Base-by-base conservation (phyloP, 1,140 invertebrate species). In the Tetramorium simillimum region DNA sequence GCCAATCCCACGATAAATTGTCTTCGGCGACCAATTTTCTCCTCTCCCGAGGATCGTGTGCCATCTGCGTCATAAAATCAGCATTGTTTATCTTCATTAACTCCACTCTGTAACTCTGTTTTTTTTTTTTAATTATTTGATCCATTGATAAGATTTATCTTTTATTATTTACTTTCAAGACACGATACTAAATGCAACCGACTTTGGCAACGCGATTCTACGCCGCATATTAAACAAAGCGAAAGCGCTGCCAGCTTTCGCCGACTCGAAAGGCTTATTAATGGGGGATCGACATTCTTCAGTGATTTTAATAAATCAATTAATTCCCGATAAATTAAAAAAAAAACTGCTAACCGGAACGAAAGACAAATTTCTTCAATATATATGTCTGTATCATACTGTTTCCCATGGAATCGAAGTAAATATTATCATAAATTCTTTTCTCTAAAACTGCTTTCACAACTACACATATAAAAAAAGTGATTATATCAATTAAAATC, bases 1-100 rank as follows among this genome's bases (percentile, higher is more conserved):
- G 96, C 96, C 96, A 97, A 91, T 97, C 96, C 96, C 95, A 96
- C 33, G 81, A 58, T 37, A 92, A 80, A 51, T 58, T 72, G 43
- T 65, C 78, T 62, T 89, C 86, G 7, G 51, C 53, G 24, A 18
- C 80, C 5, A 63, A 51, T 21, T 82, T 82, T 82, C 82, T 89
- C 18, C 88, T 90, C 16, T 87, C 62, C 28, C 85, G 58, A 43
- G 88, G 67, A 37, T 86, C 86, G 21, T 60, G 28, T 60, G 62
- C 9, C 51, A 16, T 56, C 86, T 90, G 53, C 2, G 7, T 33
- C 51, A 58, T 60, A 70, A 82, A 67, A 12, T 0, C 60, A 49
- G 6, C 37, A 14, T 33, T 65, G 69, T 69, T 69, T 86, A 65
- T 7, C 21, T 12, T 60, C 12, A 5, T 60, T 28, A 60, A 24